Conservation (phyloP, 2,888 invertebrate species). For the Chrysolina americana region DNA sequence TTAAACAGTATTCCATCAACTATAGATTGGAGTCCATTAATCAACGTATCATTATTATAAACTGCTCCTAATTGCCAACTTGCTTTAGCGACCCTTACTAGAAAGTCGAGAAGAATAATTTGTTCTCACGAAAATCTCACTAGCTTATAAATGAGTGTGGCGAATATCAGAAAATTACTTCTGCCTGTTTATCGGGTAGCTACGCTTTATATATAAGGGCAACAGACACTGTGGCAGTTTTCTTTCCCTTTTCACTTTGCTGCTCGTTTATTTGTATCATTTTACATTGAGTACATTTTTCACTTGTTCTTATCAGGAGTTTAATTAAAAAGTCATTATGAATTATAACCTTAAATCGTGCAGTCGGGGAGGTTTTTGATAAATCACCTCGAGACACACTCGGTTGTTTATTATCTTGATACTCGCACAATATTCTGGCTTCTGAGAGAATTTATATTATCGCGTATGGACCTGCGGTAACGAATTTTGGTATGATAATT, state of each 20-base stretch:
- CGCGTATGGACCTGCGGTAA: not conserved
- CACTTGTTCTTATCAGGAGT: slow-evolving; percentile 59
- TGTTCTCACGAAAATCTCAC: not conserved
- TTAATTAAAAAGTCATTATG: slow-evolving; percentile 63
- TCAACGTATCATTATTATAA: no score
- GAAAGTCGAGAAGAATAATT: no score
- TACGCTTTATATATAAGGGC: slow-evolving; percentile 27
- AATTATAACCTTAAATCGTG: slow-evolving; percentile 59
- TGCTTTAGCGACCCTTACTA: no score
- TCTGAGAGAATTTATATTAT: slow-evolving; percentile 11
- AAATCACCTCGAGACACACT: slow-evolving; percentile 36
- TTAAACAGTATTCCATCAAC: no score
- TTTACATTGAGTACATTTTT: slow-evolving; percentile 61
- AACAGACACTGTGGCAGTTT: slow-evolving; percentile 22
- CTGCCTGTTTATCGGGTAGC: slow-evolving; percentile 50
- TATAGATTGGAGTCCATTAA: no score
- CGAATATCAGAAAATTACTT: slow-evolving; percentile 52
- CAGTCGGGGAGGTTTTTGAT: slow-evolving; percentile 45
- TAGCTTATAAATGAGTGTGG: slow-evolving; percentile 43
- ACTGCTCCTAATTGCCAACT: no score
- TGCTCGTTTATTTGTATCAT: slow-evolving; percentile 50
- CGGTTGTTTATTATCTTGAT: slow-evolving; percentile 29
- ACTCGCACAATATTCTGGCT: slow-evolving; percentile 15
- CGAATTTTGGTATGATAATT: not conserved
- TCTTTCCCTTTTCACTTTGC: slow-evolving; percentile 41